phyloP scores from a whole-genome alignment of 2,797 vertebrate species.

The Babyrousa celebensis region DNA sequence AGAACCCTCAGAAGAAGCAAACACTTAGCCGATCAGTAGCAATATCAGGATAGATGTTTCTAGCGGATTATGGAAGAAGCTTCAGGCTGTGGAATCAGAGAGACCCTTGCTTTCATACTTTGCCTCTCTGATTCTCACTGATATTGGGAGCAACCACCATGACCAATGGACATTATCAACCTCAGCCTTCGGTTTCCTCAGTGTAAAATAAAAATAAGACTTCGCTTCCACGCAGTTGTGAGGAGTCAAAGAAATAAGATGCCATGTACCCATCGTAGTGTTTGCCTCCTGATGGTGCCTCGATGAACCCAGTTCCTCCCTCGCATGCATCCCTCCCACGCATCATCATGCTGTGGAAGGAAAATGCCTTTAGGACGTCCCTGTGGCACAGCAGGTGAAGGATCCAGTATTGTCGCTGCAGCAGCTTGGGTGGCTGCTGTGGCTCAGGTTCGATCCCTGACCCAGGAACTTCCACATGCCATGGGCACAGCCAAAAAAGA shows the following conservation, averaged over 20 bases:
- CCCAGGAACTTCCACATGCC: no score
- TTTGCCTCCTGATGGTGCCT: background rate
- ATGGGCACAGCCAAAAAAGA: no score
- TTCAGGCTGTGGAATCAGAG: background rate
- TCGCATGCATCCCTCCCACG: background rate
- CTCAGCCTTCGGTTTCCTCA: background rate
- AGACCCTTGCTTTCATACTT: background rate
- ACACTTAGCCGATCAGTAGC: background rate
- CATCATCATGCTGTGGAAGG: background rate
- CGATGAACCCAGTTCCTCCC: rapidly evolving
- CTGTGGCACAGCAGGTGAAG: no score
- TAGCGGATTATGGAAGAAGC: background rate
- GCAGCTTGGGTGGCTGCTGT: no score
- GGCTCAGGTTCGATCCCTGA: no score
- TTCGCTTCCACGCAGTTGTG: background rate
- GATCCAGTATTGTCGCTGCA: no score
- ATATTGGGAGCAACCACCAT: background rate
- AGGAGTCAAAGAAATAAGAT: background rate
- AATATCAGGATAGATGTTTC: background rate
- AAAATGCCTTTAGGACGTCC: background rate
- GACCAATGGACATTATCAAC: background rate
- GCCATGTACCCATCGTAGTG: rapidly evolving
- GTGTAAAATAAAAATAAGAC: background rate
- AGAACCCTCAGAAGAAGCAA: background rate
- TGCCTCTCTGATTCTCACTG: background rate